Conservation (phyloP, 2,888 invertebrate species). For the Frankliniella intonsa region DNA sequence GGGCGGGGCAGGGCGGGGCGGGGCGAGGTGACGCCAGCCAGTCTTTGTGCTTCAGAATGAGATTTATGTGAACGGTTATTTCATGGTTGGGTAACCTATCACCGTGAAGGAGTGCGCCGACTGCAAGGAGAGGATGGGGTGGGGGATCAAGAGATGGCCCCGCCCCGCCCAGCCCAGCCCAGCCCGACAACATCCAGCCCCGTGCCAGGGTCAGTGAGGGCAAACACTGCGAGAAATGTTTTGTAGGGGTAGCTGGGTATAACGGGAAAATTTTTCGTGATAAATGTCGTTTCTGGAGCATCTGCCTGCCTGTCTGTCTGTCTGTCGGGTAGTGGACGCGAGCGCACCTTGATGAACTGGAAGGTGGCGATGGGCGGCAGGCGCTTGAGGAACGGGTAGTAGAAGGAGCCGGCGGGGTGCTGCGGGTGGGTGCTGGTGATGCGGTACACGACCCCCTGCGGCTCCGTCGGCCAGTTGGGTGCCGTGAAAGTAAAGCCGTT, state of each 20-base stretch:
- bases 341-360: conserved; percentile 79
- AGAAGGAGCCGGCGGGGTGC: conserved; percentile 91
- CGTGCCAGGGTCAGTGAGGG: neutral
- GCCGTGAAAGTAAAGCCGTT: conserved; percentile 94
- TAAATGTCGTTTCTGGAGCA: no score
- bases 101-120: neutral
- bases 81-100: conserved; percentile 13
- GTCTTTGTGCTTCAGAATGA: neutral
- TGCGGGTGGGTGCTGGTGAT: conserved; percentile 85
- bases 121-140: neutral
- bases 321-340: conserved; percentile 29
- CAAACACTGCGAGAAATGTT: no score
- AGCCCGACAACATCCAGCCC: neutral
- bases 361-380: conserved; percentile 87
- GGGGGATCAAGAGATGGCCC: neutral
- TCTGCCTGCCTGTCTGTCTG: neutral
- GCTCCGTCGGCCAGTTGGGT: conserved; percentile 92
- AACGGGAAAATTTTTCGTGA: no score
- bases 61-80: conserved; percentile 20
- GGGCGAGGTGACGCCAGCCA: neutral
- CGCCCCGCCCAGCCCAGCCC: neutral
- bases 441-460: conserved; percentile 80
- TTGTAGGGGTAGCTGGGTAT: no score
- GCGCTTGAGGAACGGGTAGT: conserved; percentile 81
- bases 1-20: neutral